These are phyloP conservation scores for Distichodus sexfasciatus DNA, from an alignment of 2,797 vertebrate genomes.

Conservation along the genomic window DNA sequence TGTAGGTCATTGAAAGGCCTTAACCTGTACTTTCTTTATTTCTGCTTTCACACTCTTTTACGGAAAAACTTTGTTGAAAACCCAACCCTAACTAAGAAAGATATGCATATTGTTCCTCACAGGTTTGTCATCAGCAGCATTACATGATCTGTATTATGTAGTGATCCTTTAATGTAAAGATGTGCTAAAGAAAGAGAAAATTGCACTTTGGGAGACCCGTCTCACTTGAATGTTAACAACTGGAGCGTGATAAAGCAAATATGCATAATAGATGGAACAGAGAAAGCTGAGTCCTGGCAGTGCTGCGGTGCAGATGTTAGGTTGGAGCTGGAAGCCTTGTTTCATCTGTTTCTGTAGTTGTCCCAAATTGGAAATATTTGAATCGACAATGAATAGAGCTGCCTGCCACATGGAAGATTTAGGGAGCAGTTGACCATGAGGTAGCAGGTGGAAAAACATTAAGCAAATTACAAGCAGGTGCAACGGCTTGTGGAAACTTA, in stretches of 20 bases:
- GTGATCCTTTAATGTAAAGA: neutral
- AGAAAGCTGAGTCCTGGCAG: constrained; percentile 10
- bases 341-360: constrained; percentile 33
- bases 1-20: no score
- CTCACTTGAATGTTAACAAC: constrained; percentile 34
- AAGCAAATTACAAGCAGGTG: constrained; percentile 72
- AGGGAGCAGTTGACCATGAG: constrained; percentile 50
- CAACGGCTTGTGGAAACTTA: constrained; percentile 71
- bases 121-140: no score
- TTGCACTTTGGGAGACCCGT: constrained; percentile 25
- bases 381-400: constrained; percentile 48
- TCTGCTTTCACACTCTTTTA: no score
- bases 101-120: neutral
- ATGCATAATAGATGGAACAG: constrained; percentile 31
- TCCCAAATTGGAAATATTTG: constrained; percentile 36
- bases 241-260: constrained; percentile 37
- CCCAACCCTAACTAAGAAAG: no score
- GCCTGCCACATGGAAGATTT: constrained; percentile 51
- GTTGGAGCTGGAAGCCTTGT: constrained; percentile 18
- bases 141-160: neutral
- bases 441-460: constrained; percentile 72
- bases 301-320: constrained; percentile 31
- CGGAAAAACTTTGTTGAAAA: no score
- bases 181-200: constrained; percentile 15
- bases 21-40: no score